Conservation (phyloP, 2,113 vertebrate species). For the Xenotilapia leptura region DNA sequence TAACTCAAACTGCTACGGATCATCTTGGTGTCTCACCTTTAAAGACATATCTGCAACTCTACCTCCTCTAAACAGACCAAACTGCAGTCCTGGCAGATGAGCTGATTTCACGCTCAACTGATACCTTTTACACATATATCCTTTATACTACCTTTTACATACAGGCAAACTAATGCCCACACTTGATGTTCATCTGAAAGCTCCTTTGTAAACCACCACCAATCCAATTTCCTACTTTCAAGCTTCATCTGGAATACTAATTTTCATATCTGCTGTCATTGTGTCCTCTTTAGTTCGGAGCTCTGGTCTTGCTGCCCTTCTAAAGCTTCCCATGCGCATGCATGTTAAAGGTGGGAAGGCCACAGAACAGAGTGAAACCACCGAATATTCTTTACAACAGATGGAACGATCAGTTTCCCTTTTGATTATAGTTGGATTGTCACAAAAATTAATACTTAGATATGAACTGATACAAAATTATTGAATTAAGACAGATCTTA, state of each 20-base stretch:
- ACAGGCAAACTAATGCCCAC: not conserved
- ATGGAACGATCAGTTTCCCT: not conserved
- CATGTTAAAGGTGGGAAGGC: not conserved
- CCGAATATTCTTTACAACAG: not conserved
- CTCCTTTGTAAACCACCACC: not conserved
- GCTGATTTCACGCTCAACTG: not conserved
- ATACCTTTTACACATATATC: not conserved
- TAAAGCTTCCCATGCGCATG: not conserved
- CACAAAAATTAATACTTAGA: not conserved
- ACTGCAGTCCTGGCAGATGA: not conserved
- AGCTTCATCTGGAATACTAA: not conserved
- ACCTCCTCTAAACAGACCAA: not conserved
- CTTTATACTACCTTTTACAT: not conserved
- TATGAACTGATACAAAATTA: not conserved
- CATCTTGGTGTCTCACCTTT: not conserved
- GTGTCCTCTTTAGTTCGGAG: not conserved
- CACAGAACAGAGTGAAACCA: not conserved
- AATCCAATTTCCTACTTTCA: not conserved
- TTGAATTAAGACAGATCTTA: not conserved
- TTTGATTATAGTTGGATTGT: not conserved
- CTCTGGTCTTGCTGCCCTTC: not conserved
- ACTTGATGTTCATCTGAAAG: not conserved
- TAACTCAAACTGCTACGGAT: not conserved
- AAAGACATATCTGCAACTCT: not conserved
- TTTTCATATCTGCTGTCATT: not conserved